phyloP scores from a whole-genome alignment of 2,797 vertebrate genomes.

The Halcyon smyrnensis region DNA sequence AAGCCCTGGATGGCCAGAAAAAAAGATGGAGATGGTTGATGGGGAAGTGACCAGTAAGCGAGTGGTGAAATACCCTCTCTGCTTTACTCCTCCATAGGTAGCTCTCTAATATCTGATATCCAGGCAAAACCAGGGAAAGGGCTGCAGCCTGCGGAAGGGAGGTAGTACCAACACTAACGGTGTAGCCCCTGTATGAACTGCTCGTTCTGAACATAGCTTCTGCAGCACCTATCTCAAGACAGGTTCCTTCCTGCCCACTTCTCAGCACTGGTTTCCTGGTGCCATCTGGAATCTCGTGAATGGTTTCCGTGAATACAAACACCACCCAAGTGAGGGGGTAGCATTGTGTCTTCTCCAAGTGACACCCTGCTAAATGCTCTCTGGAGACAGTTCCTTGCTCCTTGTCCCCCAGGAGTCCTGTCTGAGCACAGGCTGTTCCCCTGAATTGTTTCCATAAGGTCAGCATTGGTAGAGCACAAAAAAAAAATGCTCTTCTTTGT shows the following conservation, averaged over 20 bases:
- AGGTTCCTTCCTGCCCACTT: not conserved
- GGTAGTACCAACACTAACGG: not conserved
- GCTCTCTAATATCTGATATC: not conserved
- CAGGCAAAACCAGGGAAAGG: not conserved
- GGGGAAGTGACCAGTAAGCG: not conserved
- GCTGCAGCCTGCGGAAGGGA: not conserved
- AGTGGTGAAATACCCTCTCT: not conserved
- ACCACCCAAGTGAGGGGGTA: not conserved
- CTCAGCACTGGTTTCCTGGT: not conserved
- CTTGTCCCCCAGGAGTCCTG: not conserved
- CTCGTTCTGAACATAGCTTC: not conserved
- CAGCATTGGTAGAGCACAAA: not conserved
- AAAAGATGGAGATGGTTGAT: not conserved
- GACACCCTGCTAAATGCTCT: constrained; percentile 9
- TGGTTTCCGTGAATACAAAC: not conserved
- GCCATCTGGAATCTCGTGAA: not conserved
- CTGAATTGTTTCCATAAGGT: constrained; percentile 39
- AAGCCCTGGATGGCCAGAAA: not conserved
- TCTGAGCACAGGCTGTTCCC: constrained; percentile 12
- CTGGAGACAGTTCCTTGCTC: constrained; percentile 2
- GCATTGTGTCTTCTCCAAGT: not conserved
- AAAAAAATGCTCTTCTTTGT: constrained; percentile 8
- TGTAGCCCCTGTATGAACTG: not conserved
- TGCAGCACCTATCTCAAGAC: not conserved
- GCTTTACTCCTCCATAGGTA: not conserved